phyloP scores from a whole-genome alignment of 2,797 vertebrate species.

The Anisognathus igniventris region DNA sequence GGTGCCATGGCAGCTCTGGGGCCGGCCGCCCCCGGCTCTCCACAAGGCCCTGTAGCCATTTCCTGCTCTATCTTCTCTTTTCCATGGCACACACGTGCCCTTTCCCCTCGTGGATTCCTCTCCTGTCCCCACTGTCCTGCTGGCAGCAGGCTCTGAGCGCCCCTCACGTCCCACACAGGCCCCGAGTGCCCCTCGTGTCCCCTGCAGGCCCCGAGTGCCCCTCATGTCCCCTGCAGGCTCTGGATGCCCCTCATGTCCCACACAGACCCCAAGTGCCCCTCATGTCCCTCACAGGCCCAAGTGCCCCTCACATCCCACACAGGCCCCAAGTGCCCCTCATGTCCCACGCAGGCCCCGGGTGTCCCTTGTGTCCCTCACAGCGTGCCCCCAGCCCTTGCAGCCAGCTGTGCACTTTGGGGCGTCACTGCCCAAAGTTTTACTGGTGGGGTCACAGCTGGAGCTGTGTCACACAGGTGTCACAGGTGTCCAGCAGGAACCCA shows the following conservation, averaged over 20 bases:
- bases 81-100: rapidly evolving
- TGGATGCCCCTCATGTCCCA: rapidly evolving
- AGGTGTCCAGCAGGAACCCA: not conserved
- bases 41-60: not conserved
- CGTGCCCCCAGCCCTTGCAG: rapidly evolving
- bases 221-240: rapidly evolving
- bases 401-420: rapidly evolving
- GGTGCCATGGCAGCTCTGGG: not conserved
- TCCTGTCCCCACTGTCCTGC: not conserved
- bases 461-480: not conserved
- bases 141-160: rapidly evolving
- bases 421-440: not conserved
- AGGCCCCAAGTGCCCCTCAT: rapidly evolving
- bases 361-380: rapidly evolving
- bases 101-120: not conserved
- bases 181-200: not conserved
- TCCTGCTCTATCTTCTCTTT: not conserved
- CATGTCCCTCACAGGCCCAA: rapidly evolving
- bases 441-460: rapidly evolving
- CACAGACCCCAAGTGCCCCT: rapidly evolving
- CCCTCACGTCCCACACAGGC: too few relatives aligned
- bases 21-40: rapidly evolving
- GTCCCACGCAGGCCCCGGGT: rapidly evolving
- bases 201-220: rapidly evolving
- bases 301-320: rapidly evolving